These are phyloP conservation scores for Rhipidura dahli DNA, from an alignment of 2,113 vertebrate species.

Conservation along the genomic window DNA sequence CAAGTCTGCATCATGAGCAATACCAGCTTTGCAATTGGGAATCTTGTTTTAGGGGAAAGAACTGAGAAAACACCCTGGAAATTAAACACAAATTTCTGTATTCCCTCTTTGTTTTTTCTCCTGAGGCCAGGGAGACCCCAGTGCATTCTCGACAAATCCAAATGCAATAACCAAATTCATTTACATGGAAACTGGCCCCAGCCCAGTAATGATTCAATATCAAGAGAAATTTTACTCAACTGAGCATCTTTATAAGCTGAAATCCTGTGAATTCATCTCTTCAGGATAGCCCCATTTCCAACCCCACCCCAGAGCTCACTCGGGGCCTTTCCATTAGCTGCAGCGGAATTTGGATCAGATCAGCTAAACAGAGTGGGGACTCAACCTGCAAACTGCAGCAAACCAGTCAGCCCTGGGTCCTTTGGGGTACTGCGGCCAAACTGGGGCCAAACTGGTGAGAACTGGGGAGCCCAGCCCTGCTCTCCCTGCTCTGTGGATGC, in stretches of 20 bases:
- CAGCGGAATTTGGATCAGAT: not conserved
- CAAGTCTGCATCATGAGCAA: not conserved
- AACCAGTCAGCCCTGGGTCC: not conserved
- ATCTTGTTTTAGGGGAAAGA: not conserved
- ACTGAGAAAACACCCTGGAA: not conserved
- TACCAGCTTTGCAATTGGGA: not conserved
- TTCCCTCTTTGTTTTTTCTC: not conserved
- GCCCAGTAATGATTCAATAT: not conserved
- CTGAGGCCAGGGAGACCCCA: not conserved
- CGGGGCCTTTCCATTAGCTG: too few species aligned
- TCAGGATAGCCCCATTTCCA: not conserved
- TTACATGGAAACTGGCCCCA: not conserved
- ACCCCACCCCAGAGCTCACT: not conserved
- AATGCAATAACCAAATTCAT: not conserved
- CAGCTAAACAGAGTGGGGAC: not conserved
- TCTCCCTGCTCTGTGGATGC: not conserved
- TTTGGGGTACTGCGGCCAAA: not conserved
- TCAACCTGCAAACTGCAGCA: not conserved
- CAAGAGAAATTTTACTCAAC: not conserved
- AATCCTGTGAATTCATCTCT: fast-evolving
- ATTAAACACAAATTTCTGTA: not conserved
- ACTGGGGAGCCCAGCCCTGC: fast-evolving
- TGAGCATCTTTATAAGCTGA: not conserved
- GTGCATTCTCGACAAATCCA: not conserved
- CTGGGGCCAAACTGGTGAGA: not conserved